Evolutionary conservation across 2,797 vertebrate species (phyloP).

Genomic region (Macropus fuliginosus): DNA sequence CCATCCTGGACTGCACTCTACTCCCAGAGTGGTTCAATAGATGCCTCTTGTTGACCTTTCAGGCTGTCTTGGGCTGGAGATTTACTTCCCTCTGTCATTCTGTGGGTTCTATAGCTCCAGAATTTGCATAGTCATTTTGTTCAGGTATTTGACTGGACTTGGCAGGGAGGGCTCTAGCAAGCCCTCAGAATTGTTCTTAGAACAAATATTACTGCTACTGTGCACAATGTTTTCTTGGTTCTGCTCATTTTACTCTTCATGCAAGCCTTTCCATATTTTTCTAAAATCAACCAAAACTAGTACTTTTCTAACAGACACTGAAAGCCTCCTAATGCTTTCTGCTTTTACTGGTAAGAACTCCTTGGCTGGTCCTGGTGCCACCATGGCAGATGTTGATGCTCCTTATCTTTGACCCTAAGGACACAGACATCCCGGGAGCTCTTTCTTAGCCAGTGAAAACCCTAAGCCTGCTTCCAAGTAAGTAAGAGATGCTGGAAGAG

Average conservation of each 20-base stretch:
- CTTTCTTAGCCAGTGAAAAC: not conserved
- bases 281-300: not conserved
- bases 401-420: not conserved
- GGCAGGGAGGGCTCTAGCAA: too few relatives aligned
- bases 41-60: too few relatives aligned
- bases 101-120: too few relatives aligned
- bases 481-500: not conserved
- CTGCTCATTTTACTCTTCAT: not conserved
- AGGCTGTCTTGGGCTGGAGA: too few relatives aligned
- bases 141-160: too few relatives aligned
- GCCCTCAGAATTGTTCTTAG: not conserved
- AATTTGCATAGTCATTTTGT: too few relatives aligned
- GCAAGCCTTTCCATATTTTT: not conserved
- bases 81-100: too few relatives aligned
- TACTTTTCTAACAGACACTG: not conserved
- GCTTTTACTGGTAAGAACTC: not conserved
- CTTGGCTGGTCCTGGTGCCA: not conserved
- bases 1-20: too few relatives aligned
- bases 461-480: too few relatives aligned
- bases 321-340: not conserved
- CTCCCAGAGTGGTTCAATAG: too few relatives aligned
- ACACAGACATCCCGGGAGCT: not conserved
- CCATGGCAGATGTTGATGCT: not conserved
- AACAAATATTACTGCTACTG: not conserved
- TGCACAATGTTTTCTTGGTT: not conserved